Conservation (phyloP, 2,888 invertebrate genomes). For the Euzetes globulus region DNA sequence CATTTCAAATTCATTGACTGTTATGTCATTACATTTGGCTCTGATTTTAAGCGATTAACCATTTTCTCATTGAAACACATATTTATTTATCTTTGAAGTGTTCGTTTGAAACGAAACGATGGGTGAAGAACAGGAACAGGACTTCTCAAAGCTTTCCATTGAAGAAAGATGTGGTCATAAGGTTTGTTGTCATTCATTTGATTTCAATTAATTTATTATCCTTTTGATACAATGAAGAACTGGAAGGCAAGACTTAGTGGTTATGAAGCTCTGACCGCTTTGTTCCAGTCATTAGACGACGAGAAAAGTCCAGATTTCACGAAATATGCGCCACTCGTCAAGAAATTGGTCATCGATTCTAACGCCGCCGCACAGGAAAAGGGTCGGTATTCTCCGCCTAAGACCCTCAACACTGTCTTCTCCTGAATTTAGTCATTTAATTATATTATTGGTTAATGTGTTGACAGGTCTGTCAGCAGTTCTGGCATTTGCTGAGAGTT, state of each 20-base stretch:
- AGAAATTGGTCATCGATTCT: conserved; percentile 87
- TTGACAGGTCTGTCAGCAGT: conserved; percentile 64
- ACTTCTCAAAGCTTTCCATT: conserved; percentile 52
- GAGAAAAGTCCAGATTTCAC: conserved; percentile 90
- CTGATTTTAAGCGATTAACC: background rate
- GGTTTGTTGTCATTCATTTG: conserved; percentile 51
- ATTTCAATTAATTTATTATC: background rate
- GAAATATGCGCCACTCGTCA: conserved; percentile 79
- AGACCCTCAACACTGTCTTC: background rate
- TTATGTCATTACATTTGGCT: background rate
- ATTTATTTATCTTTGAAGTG: background rate
- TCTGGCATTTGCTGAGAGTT: conserved; percentile 81
- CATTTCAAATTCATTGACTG: background rate
- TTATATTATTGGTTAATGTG: background rate
- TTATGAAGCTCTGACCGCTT: conserved; percentile 83
- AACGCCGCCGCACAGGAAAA: conserved; percentile 94
- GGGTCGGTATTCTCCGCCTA: conserved; percentile 51
- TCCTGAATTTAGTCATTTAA: background rate
- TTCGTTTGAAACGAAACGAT: background rate
- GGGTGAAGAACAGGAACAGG: conserved; percentile 46
- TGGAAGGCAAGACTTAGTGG: conserved; percentile 94
- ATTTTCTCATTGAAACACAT: background rate
- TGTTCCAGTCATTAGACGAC: conserved; percentile 77
- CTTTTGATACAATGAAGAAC: conserved; percentile 50
- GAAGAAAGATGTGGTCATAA: conserved; percentile 91